phyloP scores from a whole-genome alignment of 1,140 invertebrate genomes.

The Ostrea denselamellosa region DNA sequence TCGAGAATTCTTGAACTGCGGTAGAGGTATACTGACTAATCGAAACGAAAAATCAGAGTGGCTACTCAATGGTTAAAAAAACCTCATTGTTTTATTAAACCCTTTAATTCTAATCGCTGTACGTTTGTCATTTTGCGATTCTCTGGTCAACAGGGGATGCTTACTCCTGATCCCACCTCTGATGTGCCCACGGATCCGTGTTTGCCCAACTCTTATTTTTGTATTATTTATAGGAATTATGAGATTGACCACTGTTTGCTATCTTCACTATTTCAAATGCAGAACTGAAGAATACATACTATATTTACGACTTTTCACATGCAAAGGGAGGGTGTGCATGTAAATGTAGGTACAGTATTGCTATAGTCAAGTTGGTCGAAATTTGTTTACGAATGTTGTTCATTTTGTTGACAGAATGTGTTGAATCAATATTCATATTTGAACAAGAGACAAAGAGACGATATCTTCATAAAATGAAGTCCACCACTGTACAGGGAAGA shows the following conservation, averaged over 20 bases:
- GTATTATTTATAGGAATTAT: too few species aligned
- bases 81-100: too few species aligned
- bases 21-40: too few species aligned
- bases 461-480: background rate
- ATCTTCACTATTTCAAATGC: background rate
- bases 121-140: too few species aligned
- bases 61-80: background rate
- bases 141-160: too few species aligned
- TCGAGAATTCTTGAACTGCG: too few species aligned
- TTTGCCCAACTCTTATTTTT: too few species aligned
- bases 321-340: background rate
- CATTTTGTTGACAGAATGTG: conserved; percentile 1
- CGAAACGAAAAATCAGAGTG: background rate
- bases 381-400: background rate
- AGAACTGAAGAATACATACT: background rate
- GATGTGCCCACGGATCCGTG: too few species aligned
- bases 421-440: background rate
- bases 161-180: too few species aligned
- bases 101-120: too few species aligned
- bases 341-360: background rate
- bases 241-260: too few species aligned
- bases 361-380: background rate
- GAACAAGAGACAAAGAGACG: background rate
- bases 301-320: background rate
- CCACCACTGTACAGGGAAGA: background rate